A percentile compares a stretch with the other conserved stretches of the same genome.
These are phyloP conservation scores for Megalurothrips usitatus DNA, from an alignment of 2,888 invertebrate species.

Conservation along the genomic window DNA sequence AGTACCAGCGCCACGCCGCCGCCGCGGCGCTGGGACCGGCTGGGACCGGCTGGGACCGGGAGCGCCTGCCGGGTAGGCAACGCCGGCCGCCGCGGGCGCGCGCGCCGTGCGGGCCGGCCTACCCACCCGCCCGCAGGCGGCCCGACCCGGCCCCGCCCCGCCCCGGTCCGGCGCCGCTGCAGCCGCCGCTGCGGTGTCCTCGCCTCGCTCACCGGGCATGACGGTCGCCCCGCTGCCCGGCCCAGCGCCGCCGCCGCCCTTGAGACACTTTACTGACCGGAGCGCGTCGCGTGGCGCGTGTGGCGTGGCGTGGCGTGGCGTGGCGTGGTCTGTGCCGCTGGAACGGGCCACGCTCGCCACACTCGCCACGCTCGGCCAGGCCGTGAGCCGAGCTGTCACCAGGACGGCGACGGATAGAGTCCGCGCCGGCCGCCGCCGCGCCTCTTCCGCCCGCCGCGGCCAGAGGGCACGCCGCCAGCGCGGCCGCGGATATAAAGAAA, in stretches of 20 bases:
- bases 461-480: slow-evolving; percentile 30
- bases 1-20: too few species aligned
- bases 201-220: too few species aligned
- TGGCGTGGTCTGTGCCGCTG: neutral
- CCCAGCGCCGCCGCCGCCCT: slow-evolving; percentile 49
- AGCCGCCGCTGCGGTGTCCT: slow-evolving; percentile 44
- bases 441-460: slow-evolving; percentile 47
- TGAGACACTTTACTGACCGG: slow-evolving; percentile 41
- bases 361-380: neutral
- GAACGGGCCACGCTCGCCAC: neutral
- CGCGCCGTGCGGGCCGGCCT: too few species aligned
- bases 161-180: slow-evolving; percentile 42
- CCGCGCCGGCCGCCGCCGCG: slow-evolving; percentile 48
- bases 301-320: neutral
- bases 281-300: neutral
- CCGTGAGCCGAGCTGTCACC: neutral
- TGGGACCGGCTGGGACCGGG: too few species aligned
- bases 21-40: too few species aligned
- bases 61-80: too few species aligned
- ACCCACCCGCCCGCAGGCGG: too few species aligned
- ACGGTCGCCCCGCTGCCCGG: too few species aligned
- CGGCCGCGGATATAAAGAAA: slow-evolving; percentile 21
- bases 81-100: too few species aligned
- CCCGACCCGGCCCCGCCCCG: too few species aligned
- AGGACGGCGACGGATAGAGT: slow-evolving; percentile 34